These are phyloP conservation scores for Muraenolepis orangiensis DNA, from an alignment of 2,797 vertebrate species.

Conservation along the genomic window DNA sequence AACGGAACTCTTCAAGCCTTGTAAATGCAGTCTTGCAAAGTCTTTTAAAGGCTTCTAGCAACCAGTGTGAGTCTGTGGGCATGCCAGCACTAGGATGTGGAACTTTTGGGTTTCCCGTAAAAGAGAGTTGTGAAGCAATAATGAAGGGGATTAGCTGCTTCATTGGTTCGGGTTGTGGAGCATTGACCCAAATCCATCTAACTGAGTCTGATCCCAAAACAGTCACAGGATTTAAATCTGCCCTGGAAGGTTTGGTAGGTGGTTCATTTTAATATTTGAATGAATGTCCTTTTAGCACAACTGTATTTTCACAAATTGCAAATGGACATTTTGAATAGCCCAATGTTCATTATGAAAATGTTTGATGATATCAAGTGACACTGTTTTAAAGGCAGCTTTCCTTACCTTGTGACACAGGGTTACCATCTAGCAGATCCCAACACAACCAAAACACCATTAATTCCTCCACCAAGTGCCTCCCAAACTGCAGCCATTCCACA, in stretches of 20 bases:
- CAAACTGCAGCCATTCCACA: background rate
- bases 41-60: constrained; percentile 30
- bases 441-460: background rate
- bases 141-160: constrained; percentile 31
- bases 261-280: background rate
- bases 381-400: background rate
- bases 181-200: constrained; percentile 39
- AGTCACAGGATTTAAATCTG: constrained; percentile 37
- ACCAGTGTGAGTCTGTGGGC: constrained; percentile 32
- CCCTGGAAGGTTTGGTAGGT: constrained; percentile 36
- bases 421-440: background rate
- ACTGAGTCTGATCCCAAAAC: constrained; percentile 33
- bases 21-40: constrained; percentile 13
- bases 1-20: constrained; percentile 11
- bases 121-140: constrained; percentile 37
- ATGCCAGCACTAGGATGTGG: constrained; percentile 38
- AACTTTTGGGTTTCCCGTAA: constrained; percentile 36
- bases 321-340: background rate
- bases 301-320: background rate
- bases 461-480: background rate
- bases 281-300: background rate
- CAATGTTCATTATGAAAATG: background rate
- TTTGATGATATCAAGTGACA: background rate
- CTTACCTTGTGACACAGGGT: constrained; percentile 14
- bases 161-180: background rate